A percentile compares a stretch with the other conserved stretches of the same genome.
Evolutionary conservation across 2,113 vertebrate genomes (phyloP).

Genomic region (Herpailurus yagouaroundi): DNA sequence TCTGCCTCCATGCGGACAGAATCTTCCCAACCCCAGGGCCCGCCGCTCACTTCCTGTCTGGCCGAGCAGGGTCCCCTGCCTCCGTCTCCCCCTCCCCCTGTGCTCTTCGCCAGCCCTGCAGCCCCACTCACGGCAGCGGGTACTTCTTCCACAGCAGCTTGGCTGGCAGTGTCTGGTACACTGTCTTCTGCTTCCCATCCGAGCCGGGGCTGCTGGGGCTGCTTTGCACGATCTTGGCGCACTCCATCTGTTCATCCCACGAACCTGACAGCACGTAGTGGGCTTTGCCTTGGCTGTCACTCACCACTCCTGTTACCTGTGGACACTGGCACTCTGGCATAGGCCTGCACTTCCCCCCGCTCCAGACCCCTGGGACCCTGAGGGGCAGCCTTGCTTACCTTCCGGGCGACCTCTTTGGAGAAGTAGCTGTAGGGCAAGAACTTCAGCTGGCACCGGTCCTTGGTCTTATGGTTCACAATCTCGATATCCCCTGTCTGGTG

Average conservation of each 20-base stretch:
- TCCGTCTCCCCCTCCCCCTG: not conserved
- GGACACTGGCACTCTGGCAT: not conserved
- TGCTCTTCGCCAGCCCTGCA: not conserved
- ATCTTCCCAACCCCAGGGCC: too few relatives aligned
- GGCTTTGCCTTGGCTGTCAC: slow-evolving; percentile 89
- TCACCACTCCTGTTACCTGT: slow-evolving; percentile 96
- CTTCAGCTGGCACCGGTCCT: slow-evolving; percentile 98
- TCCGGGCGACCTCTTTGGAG: slow-evolving; percentile 96
- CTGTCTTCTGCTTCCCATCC: slow-evolving; percentile 96
- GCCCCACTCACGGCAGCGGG: slow-evolving; percentile 93
- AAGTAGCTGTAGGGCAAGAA: slow-evolving; percentile 99
- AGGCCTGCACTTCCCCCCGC: not conserved
- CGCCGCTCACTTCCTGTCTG: not conserved
- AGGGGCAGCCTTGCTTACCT: slow-evolving; percentile 87
- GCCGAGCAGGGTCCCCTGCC: not conserved
- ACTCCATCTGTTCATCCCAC: slow-evolving; percentile 98
- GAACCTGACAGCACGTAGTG: slow-evolving; percentile 97
- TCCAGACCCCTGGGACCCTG: rapidly evolving
- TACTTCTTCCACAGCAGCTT: slow-evolving; percentile 98
- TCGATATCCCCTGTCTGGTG: slow-evolving; percentile 98
- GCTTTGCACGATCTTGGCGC: slow-evolving; percentile 95
- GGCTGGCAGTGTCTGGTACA: slow-evolving; percentile 96
- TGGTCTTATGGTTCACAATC: slow-evolving; percentile 96
- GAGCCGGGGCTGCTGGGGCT: slow-evolving; percentile 89
- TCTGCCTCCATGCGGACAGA: not conserved